phyloP scores from a whole-genome alignment of 2,113 vertebrate species.

The Sebastes fasciatus region DNA sequence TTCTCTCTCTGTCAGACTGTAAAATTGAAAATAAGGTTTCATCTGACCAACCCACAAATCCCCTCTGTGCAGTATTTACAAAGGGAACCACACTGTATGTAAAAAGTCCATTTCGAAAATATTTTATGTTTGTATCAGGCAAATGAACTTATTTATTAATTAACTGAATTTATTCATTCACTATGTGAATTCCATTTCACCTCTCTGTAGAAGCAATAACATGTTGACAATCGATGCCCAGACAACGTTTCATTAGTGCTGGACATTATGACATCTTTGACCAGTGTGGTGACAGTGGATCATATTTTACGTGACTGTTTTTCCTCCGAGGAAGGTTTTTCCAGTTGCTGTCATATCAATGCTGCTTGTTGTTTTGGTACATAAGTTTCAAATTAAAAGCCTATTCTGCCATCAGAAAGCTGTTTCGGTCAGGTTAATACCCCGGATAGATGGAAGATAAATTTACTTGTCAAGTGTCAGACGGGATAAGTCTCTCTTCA shows the following conservation, averaged over 20 bases:
- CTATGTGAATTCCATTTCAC: slow-evolving; percentile 74
- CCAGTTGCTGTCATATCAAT: slow-evolving; percentile 74
- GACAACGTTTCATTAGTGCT: slow-evolving; percentile 61
- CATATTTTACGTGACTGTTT: slow-evolving; percentile 66
- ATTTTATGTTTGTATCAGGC: slow-evolving; percentile 72
- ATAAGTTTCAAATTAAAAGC: slow-evolving; percentile 79
- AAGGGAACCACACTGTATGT: slow-evolving; percentile 56
- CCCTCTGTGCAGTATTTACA: slow-evolving; percentile 57
- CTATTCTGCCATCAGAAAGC: slow-evolving; percentile 67
- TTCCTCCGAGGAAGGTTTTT: slow-evolving; percentile 51
- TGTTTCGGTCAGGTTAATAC: slow-evolving; percentile 66
- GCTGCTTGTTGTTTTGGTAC: slow-evolving; percentile 82
- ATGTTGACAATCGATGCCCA: slow-evolving; percentile 83
- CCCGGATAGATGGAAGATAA: not conserved
- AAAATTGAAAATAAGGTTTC: slow-evolving; percentile 71
- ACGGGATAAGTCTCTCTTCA: not conserved
- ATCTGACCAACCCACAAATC: slow-evolving; percentile 53
- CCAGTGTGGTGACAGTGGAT: slow-evolving; percentile 68
- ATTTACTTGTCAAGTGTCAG: not conserved
- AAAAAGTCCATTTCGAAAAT: slow-evolving; percentile 59
- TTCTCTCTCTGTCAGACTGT: slow-evolving; percentile 65
- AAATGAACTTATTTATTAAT: slow-evolving; percentile 60
- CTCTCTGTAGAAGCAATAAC: slow-evolving; percentile 84
- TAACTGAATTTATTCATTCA: slow-evolving; percentile 67
- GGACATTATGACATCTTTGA: slow-evolving; percentile 60